A percentile compares a stretch with the other conserved stretches of the same genome.
These are phyloP conservation scores for Aphodius sticticus DNA, from an alignment of 2,888 invertebrate species.

Conservation along the genomic window DNA sequence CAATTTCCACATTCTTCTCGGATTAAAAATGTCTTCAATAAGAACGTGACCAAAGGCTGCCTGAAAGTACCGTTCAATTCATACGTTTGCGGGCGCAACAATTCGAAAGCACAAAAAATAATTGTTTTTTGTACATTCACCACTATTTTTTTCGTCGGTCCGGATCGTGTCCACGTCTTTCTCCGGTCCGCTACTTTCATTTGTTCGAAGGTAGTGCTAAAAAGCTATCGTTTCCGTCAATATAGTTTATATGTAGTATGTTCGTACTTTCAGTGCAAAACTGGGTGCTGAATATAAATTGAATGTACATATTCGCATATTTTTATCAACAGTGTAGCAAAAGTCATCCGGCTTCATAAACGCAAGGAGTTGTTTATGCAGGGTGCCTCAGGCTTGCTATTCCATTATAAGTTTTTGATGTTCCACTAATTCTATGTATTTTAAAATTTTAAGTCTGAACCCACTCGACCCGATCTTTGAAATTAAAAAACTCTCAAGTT, in stretches of 20 bases:
- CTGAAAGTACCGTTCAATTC: constrained; percentile 20
- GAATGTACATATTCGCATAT: too few relatives aligned
- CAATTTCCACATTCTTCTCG: constrained; percentile 4
- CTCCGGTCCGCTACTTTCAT: not conserved
- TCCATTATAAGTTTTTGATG: too few relatives aligned
- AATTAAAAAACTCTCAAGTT: too few relatives aligned
- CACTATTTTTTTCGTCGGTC: not conserved
- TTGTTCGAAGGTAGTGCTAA: not conserved
- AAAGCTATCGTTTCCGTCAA: constrained; percentile 4
- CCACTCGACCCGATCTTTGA: too few relatives aligned
- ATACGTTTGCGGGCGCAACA: constrained; percentile 17
- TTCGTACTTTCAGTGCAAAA: not conserved
- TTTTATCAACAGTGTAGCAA: too few relatives aligned
- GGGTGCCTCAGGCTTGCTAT: too few relatives aligned
- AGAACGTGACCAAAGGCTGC: constrained; percentile 24
- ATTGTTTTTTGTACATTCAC: not conserved
- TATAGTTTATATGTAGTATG: not conserved
- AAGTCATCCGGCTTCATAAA: too few relatives aligned
- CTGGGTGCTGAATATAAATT: not conserved
- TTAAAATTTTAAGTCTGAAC: too few relatives aligned
- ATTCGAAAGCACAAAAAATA: constrained; percentile 4
- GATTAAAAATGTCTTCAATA: constrained; percentile 17
- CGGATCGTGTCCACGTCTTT: not conserved
- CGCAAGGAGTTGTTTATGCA: too few relatives aligned
- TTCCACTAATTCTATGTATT: too few relatives aligned